Percentiles rank a stretch among this genome's conserved stretches.
Conservation (phyloP, 35 echinoderm and acorn worm genomes). For the Anneissia japonica region DNA sequence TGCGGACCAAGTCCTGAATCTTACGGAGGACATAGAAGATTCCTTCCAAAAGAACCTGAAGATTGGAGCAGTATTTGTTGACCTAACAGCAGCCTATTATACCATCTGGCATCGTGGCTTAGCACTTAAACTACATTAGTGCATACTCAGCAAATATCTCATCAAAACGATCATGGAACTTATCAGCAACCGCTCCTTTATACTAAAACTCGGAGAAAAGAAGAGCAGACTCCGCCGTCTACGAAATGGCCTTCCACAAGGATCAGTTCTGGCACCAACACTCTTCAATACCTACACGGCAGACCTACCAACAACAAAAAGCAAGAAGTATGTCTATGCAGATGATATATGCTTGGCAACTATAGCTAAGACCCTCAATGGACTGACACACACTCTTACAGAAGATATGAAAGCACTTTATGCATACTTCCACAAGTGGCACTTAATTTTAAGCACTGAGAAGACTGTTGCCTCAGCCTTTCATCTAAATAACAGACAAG, state of each 20-base stretch:
- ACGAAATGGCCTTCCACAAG: conserved; percentile 29
- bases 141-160: conserved; percentile 6
- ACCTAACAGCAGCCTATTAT: conserved; percentile 27
- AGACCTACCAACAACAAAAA: conserved; percentile 7
- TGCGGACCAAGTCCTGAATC: conserved; percentile 3
- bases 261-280: conserved; percentile 31
- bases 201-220: conserved; percentile 28
- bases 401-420: no score
- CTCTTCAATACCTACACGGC: conserved; percentile 37
- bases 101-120: conserved; percentile 27
- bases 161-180: neutral
- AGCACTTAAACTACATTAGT: neutral
- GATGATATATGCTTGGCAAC: no score
- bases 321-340: conserved; percentile 27
- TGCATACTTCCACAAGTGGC: no score
- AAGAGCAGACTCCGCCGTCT: conserved; percentile 13
- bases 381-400: no score
- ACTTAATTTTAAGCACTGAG: no score
- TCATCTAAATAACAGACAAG: no score
- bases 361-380: no score
- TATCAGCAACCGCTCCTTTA: conserved; percentile 27
- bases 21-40: conserved; percentile 35
- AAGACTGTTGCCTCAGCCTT: no score
- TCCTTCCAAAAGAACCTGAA: conserved; percentile 4
- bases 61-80: conserved; percentile 5